Conservation (phyloP, 64 coral and sea anemone genomes). For the Catalaphyllia jardinei region DNA sequence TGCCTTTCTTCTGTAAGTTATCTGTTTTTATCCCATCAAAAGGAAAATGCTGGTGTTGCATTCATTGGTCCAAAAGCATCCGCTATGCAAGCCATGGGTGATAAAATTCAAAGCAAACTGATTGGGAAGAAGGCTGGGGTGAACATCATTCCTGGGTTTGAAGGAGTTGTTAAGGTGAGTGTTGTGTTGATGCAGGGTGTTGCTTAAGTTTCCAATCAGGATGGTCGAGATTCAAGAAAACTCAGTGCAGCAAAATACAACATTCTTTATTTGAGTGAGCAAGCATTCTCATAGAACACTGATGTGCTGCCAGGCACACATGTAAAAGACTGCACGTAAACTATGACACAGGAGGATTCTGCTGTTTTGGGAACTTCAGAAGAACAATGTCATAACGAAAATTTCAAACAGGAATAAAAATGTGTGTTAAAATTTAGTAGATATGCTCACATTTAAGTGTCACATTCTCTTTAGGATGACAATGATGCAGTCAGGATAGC, state of each 20-base stretch:
- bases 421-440: no score
- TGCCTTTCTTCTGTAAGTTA: not conserved
- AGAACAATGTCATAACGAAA: no score
- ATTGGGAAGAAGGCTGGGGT: conserved; percentile 95
- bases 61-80: conserved; percentile 95
- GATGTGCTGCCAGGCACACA: no score
- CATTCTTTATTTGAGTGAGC: no score
- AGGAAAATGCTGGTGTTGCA: conserved; percentile 80
- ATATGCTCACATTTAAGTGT: not conserved
- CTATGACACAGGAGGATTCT: no score
- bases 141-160: conserved; percentile 93
- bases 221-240: no score
- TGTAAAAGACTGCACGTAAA: no score
- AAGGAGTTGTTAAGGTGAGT: conserved; percentile 94
- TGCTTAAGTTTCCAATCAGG: not conserved
- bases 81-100: conserved; percentile 93
- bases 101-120: conserved; percentile 96
- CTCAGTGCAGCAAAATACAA: no score
- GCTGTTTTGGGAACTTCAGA: no score
- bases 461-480: conserved; percentile 54
- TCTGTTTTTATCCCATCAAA: not conserved
- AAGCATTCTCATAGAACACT: no score
- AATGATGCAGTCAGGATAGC: conserved; percentile 85
- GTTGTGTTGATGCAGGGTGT: not conserved
- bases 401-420: no score